Percentiles rank a stretch among this genome's conserved stretches.
These are phyloP conservation scores for Cephus sareptanus DNA, from an alignment of 2,888 invertebrate species.

Conservation along the genomic window DNA sequence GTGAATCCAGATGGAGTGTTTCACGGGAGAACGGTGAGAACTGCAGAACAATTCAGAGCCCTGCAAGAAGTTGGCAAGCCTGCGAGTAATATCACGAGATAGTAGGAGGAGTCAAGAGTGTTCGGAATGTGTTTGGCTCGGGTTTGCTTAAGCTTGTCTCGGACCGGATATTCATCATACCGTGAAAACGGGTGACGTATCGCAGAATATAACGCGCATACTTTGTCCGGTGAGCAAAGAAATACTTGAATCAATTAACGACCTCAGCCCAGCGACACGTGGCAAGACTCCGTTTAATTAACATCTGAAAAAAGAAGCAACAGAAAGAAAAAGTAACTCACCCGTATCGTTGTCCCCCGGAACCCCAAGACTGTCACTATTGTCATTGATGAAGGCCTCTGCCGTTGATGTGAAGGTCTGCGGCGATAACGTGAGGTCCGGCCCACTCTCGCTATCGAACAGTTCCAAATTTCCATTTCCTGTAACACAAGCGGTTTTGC, in stretches of 20 bases:
- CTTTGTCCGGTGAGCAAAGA: neutral
- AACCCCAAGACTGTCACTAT: conserved; percentile 73
- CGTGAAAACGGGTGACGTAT: neutral
- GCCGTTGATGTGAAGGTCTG: conserved; percentile 74
- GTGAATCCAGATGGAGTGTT: neutral
- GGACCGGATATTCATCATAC: neutral
- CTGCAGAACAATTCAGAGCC: conserved; percentile 17
- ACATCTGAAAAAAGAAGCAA: neutral
- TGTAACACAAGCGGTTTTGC: conserved; percentile 37
- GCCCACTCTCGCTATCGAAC: conserved; percentile 73
- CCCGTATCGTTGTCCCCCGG: conserved; percentile 72
- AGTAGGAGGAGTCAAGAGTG: neutral
- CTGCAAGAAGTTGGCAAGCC: conserved; percentile 25
- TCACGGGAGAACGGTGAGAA: conserved; percentile 11
- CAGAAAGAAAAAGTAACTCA: conserved; percentile 50
- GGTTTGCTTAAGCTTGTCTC: neutral
- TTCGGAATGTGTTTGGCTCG: conserved; percentile 10
- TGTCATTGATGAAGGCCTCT: conserved; percentile 75
- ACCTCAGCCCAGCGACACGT: conserved; percentile 16
- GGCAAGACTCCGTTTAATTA: neutral
- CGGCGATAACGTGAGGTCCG: conserved; percentile 73
- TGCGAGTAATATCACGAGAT: conserved; percentile 11
- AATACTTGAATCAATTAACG: neutral
- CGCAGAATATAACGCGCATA: neutral
- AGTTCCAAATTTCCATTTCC: conserved; percentile 69